Evolutionary conservation across 2,113 vertebrate genomes (phyloP).

Genomic region (Sylvietta virens): DNA sequence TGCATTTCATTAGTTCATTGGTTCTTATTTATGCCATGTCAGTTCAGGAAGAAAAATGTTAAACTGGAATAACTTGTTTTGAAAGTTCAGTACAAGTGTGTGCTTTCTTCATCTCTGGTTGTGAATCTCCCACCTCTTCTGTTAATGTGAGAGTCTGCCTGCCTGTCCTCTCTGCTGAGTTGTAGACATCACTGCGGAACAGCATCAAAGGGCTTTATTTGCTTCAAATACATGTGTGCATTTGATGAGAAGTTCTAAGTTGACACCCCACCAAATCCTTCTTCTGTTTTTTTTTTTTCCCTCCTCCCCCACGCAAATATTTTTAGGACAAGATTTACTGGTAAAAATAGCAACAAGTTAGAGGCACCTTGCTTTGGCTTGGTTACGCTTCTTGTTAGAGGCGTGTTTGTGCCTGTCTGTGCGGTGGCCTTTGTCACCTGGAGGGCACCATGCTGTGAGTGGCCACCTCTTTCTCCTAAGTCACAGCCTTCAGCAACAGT

Average conservation of each 20-base stretch:
- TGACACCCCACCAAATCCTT: slow-evolving; percentile 7
- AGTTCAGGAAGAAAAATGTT: slow-evolving; percentile 51
- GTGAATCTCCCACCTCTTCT: slow-evolving; percentile 18
- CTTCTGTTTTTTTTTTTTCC: background rate
- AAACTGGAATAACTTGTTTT: slow-evolving; percentile 64
- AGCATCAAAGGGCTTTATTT: slow-evolving; percentile 6
- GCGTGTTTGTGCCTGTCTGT: background rate
- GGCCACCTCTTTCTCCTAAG: background rate
- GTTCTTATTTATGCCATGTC: slow-evolving; percentile 39
- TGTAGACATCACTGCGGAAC: background rate
- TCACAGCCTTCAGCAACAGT: rapidly evolving
- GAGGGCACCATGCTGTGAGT: rapidly evolving
- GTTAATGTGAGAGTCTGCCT: background rate
- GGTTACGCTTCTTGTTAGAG: rapidly evolving
- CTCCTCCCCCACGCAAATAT: background rate
- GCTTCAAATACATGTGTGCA: background rate
- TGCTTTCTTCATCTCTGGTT: slow-evolving; percentile 33
- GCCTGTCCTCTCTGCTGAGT: background rate
- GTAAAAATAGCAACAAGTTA: slow-evolving; percentile 40
- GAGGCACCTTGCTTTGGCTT: background rate
- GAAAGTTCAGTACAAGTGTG: slow-evolving; percentile 51
- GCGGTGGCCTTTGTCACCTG: rapidly evolving
- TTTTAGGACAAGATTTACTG: slow-evolving; percentile 33
- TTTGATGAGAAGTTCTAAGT: slow-evolving; percentile 17
- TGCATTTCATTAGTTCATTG: slow-evolving; percentile 54